These are phyloP conservation scores for Myiagra hebetior DNA, from an alignment of 2,113 vertebrate species.

Conservation along the genomic window DNA sequence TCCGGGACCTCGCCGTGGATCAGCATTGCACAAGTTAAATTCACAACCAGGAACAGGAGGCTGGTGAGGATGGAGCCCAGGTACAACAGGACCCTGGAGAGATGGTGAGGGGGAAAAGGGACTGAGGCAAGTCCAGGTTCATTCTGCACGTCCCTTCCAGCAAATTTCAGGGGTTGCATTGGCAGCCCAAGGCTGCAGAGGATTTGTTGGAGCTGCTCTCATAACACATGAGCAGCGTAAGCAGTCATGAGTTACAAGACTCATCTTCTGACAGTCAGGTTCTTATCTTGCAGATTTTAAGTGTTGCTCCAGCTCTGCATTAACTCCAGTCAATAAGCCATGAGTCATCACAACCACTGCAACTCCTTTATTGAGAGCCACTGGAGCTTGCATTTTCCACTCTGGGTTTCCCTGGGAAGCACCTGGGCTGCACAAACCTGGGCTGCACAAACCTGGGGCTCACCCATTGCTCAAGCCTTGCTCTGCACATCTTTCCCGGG, in stretches of 20 bases:
- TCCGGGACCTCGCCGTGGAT: slow-evolving; percentile 78
- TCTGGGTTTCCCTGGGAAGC: neutral
- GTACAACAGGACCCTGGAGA: slow-evolving; percentile 82
- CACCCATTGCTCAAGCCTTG: neutral
- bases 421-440: neutral
- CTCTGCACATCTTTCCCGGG: neutral
- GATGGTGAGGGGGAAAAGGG: rapidly evolving
- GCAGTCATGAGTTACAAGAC: slow-evolving; percentile 45
- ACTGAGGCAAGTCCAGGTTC: neutral
- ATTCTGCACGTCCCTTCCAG: neutral
- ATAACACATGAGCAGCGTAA: neutral
- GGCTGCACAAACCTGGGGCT: neutral
- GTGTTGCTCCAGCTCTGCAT: slow-evolving; percentile 38
- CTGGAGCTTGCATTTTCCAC: neutral
- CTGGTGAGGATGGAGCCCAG: slow-evolving; percentile 85
- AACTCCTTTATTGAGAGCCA: neutral
- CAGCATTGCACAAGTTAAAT: slow-evolving; percentile 88
- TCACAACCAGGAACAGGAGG: slow-evolving; percentile 89
- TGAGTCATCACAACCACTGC: slow-evolving; percentile 51
- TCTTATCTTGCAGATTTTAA: slow-evolving; percentile 54
- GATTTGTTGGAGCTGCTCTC: slow-evolving; percentile 4
- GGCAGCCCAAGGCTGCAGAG: neutral
- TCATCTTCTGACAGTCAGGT: slow-evolving; percentile 54
- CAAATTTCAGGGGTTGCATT: neutral
- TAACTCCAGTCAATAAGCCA: slow-evolving; percentile 36